Base-by-base conservation (phyloP, 1,140 invertebrate genomes). In the Penaeus indicus region DNA sequence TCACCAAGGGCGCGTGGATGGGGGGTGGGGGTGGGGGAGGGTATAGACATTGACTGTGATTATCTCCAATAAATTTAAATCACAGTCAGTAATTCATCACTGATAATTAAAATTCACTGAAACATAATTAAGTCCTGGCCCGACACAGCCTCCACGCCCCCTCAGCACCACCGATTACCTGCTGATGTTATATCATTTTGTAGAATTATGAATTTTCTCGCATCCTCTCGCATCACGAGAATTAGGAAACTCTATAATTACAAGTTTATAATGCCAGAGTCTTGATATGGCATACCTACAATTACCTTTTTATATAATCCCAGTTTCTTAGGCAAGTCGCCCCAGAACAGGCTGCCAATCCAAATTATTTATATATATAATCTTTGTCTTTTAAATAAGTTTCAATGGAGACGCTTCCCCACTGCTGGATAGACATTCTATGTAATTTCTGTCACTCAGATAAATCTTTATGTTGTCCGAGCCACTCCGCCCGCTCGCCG, bases 371-470 rank as follows among this genome's bases (percentile, higher is more conserved):
- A 88, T 84, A 69, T 47, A 80, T 88, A 84, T 84, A 88, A 88
- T 88, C 82, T 88, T 64, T 78, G 86, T 88, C 86, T 78, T 84
- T 88, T 88, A 84, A 88, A 88, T 79, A 88, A 77, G 86, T 88
- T 81, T 21, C 67, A 64, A n/a, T n/a, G 32, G 42, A 77, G 86
- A 84, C 84, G 86, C 72, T 25, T 67, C 61, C 32, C 81, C 25
- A 64, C 72, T 84, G 63, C 42, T 67, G 84, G 81, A 78, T 38
- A 16, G 25, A 32, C 54, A 54, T 79, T 25, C 8, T 77, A 25
- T 88, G 80, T 88, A 88, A 84, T 88, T 78, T 88, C 80, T 38
- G 80, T 88, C 86, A 83, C 67, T 42, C 62, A 82, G 86, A 83
- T 83, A 75, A 84, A 88, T 88, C 81, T 83, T 25, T 19, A 32